Evolutionary conservation across 1,140 invertebrate species (phyloP).

Genomic region (Ceratosolen solmsi): DNA sequence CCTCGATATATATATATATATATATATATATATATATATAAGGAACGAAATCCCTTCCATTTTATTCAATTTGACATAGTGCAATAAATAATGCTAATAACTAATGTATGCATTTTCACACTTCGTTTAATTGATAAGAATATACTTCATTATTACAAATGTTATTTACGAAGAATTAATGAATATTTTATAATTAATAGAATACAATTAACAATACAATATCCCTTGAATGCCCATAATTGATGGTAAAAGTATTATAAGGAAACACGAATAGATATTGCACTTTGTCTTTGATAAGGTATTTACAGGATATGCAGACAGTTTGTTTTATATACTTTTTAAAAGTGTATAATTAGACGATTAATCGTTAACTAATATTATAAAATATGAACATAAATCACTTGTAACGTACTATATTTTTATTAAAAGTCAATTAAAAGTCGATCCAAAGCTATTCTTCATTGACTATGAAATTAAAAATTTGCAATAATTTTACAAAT

Average conservation of each 20-base stretch:
- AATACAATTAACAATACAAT: too few relatives aligned
- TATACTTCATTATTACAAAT: too few relatives aligned
- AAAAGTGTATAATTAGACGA: not conserved
- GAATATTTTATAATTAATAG: too few relatives aligned
- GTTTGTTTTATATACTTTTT: constrained; percentile 20
- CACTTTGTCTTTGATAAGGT: constrained; percentile 20
- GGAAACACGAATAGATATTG: not conserved
- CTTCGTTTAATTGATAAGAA: too few relatives aligned
- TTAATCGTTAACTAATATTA: not conserved
- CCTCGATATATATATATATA: too few relatives aligned
- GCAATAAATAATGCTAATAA: too few relatives aligned
- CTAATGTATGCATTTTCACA: too few relatives aligned
- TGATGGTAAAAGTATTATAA: not conserved
- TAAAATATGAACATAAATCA: not conserved
- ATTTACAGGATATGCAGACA: not conserved
- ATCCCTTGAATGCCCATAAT: too few relatives aligned
- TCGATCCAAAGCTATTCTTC: too few relatives aligned
- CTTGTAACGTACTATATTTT: not conserved
- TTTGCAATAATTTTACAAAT: not conserved
- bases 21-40: too few relatives aligned
- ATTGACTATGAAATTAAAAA: not conserved
- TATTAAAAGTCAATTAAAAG: not conserved
- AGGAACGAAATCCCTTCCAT: too few relatives aligned
- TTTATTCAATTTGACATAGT: constrained; percentile 25
- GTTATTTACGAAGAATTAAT: too few relatives aligned